Conservation (phyloP, 2,888 invertebrate genomes). For the Sinhomidia bicolor region DNA sequence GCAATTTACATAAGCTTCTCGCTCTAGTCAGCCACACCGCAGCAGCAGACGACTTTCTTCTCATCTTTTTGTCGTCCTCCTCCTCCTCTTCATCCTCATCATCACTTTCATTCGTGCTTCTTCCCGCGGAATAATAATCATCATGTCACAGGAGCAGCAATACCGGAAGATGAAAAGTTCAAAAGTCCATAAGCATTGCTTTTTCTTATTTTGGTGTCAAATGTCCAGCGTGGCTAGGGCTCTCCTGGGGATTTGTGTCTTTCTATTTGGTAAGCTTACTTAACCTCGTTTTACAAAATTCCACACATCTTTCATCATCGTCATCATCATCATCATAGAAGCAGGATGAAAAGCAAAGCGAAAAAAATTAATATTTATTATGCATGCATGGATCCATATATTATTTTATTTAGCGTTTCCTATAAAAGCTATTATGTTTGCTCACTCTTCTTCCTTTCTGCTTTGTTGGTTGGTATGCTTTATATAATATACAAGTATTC, state of each 20-base stretch:
- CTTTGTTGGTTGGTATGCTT: too few relatives aligned
- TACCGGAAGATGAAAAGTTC: slow-evolving; percentile 62
- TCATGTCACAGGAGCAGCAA: slow-evolving; percentile 28
- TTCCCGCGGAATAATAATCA: slow-evolving; percentile 28
- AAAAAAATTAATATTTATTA: not conserved
- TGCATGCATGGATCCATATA: not conserved
- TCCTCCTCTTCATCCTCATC: too few relatives aligned
- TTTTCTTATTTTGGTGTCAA: slow-evolving; percentile 47
- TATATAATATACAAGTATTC: not conserved
- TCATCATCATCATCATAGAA: not conserved
- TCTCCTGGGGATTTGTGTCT: slow-evolving; percentile 64
- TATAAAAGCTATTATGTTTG: not conserved
- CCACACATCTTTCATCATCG: not conserved
- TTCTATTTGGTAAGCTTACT: slow-evolving; percentile 62
- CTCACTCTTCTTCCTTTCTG: too few relatives aligned
- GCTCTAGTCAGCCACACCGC: slow-evolving; percentile 30
- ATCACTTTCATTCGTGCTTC: not conserved
- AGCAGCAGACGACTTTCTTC: too few relatives aligned
- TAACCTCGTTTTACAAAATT: not conserved
- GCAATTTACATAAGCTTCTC: slow-evolving; percentile 23
- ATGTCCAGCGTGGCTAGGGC: slow-evolving; percentile 53
- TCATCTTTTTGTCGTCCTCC: too few relatives aligned
- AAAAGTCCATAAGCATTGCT: slow-evolving; percentile 41
- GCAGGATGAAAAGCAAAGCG: not conserved
- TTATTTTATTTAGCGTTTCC: not conserved